Evolutionary conservation across 2,113 vertebrate species (phyloP).

Genomic region (Centropus bengalensis): DNA sequence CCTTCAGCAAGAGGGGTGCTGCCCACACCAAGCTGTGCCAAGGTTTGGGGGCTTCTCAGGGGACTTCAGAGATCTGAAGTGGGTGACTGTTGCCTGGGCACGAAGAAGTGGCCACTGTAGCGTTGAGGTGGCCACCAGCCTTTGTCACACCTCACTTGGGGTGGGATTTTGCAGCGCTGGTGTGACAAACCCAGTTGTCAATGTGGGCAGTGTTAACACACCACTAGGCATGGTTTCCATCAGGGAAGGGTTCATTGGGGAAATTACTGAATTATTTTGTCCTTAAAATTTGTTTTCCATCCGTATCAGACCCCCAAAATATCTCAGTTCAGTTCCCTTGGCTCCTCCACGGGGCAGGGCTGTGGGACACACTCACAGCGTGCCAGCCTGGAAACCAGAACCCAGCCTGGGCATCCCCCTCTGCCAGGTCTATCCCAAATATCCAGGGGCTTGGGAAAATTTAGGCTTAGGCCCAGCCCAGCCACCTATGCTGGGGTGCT

Average conservation of each 20-base stretch:
- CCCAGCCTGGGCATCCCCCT: not conserved
- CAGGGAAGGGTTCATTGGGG: not conserved
- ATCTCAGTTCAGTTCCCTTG: not conserved
- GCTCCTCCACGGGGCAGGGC: not conserved
- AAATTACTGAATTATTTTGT: not conserved
- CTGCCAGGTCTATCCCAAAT: accelerated
- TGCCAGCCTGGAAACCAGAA: not conserved
- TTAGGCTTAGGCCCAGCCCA: accelerated
- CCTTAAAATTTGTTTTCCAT: not conserved
- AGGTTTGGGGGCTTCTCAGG: not conserved
- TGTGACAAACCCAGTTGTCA: not conserved
- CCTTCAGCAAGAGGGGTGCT: not conserved
- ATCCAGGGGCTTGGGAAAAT: not conserved
- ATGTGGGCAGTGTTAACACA: accelerated
- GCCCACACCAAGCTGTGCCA: not conserved
- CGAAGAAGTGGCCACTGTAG: not conserved
- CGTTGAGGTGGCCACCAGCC: not conserved
- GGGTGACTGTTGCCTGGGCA: not conserved
- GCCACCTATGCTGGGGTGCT: accelerated
- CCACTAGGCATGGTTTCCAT: not conserved
- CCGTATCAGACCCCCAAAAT: not conserved
- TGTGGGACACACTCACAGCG: not conserved
- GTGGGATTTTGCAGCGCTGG: accelerated
- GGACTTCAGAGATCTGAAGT: not conserved
- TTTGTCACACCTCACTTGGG: accelerated